phyloP scores from a whole-genome alignment of 2,113 vertebrate species.

The Epinephelus lanceolatus region DNA sequence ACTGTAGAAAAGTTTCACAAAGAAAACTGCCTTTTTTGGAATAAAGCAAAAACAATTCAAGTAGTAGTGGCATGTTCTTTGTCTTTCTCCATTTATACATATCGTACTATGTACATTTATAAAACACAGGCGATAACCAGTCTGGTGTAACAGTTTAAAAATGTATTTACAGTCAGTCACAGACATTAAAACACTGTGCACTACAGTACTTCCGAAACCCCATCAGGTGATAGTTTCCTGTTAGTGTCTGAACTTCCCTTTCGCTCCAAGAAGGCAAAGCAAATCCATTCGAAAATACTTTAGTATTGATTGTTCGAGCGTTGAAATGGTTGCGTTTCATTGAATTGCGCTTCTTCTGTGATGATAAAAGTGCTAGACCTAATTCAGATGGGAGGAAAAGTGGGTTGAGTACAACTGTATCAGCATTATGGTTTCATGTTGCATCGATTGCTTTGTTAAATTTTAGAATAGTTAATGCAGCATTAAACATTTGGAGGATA shows the following conservation, averaged over 20 bases:
- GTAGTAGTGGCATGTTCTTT: conserved; percentile 75
- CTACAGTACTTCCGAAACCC: conserved; percentile 66
- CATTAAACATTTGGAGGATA: conserved; percentile 1
- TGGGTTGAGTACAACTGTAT: neutral
- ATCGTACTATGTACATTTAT: conserved; percentile 67
- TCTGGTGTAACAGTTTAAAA: conserved; percentile 58
- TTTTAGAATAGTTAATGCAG: neutral
- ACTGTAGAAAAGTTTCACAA: conserved; percentile 43
- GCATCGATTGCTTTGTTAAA: neutral
- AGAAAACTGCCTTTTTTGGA: conserved; percentile 69
- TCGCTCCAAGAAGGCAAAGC: conserved; percentile 33
- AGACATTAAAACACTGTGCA: conserved; percentile 34
- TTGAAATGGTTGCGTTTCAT: conserved; percentile 39
- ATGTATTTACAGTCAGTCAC: conserved; percentile 71
- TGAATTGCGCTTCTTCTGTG: conserved; percentile 25
- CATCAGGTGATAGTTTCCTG: conserved; percentile 42
- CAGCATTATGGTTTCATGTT: conserved; percentile 19
- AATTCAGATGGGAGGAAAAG: conserved; percentile 48
- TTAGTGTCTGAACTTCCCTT: conserved; percentile 69
- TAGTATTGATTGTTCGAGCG: conserved; percentile 76
- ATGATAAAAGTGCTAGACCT: conserved; percentile 66
- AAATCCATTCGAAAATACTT: conserved; percentile 51
- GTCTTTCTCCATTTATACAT: conserved; percentile 66
- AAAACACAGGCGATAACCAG: conserved; percentile 60
- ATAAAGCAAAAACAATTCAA: conserved; percentile 75